Base-by-base conservation (phyloP, 2,888 invertebrate genomes). In the Calameuta filiformis region DNA sequence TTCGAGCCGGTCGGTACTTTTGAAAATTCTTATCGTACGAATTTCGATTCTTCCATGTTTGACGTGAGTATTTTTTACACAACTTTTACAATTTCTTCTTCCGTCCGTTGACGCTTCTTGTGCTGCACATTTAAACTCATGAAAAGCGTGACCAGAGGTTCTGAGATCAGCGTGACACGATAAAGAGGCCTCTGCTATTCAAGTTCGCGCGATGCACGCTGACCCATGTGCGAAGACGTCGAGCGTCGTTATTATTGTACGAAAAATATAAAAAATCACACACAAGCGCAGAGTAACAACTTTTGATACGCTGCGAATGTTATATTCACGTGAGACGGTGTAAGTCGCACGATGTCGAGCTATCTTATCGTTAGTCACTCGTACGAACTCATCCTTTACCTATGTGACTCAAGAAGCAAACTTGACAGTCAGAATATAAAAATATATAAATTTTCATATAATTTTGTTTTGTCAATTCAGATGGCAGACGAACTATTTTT, bases 401-500 rank as follows among this genome's bases (percentile, higher is more conserved):
- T 15, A 56, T 56, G 23, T 56, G 6, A 40, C 15, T 40, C 40
- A 40, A 15, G 40, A 40, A 40, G 23, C 40, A 9, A 56, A 23
- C 23, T 56, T 23, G 40, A 56, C 0, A 23, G 6, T 23, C 23
- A 9, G 15, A 9, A 56, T 23, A 56, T 56, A 2, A 56, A 6
- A 56, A 56, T 56, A 40, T 40, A 40, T 15, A 6, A 0, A 23
- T 56, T 15, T 23, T 23, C 23, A 56, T 23, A 23, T 15, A 23
- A 23, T 23, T 56, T 56, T 56, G 23, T 56, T 23, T 56, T 56
- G 1, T 56, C 23, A 56, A 56, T 23, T 6, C 83, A 91, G 87
- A 91, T 91, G 90, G 89, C 90, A 78, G 91, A 91, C 81, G 91
- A 91, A 79, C 81, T 91, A 76, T 82, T 91, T 73, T 90, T 91